Conservation (phyloP, 1,140 invertebrate species). For the Brachionus rubens region DNA sequence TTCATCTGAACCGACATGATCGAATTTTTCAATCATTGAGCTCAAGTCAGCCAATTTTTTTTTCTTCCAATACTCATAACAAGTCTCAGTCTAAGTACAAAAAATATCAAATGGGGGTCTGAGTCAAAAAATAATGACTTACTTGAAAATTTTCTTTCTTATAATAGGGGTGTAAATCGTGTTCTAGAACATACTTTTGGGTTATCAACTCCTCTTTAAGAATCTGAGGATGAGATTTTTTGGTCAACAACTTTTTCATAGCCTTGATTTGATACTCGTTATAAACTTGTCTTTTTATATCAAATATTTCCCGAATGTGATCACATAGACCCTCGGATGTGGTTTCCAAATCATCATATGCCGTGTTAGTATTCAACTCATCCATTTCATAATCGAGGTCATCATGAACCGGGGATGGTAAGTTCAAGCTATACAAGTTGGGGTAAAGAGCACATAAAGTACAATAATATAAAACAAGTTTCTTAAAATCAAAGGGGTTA, state of each 20-base stretch:
- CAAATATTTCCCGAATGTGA: constrained; percentile 38
- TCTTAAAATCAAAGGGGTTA: background rate
- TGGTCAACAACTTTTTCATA: constrained; percentile 5
- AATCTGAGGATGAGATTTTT: constrained; percentile 40
- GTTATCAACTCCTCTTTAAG: constrained; percentile 24
- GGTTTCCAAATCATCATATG: background rate
- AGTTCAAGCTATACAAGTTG: background rate
- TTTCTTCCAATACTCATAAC: constrained; percentile 9
- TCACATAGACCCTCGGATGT: constrained; percentile 41
- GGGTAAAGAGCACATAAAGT: constrained; percentile 41
- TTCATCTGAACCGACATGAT: background rate
- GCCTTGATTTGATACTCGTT: constrained; percentile 10
- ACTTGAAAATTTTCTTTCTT: constrained; percentile 43
- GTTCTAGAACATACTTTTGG: background rate
- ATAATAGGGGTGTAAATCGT: constrained; percentile 5
- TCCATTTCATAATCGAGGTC: background rate
- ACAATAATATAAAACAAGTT: constrained; percentile 22
- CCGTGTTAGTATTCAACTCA: background rate
- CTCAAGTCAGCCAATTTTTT: background rate
- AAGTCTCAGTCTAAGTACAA: background rate
- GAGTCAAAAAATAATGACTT: background rate
- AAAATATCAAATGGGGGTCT: background rate
- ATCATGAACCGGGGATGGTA: background rate
- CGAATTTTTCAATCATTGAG: background rate
- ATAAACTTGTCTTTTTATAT: background rate